Base-by-base conservation (phyloP, 2,888 invertebrate species). In the Calephelis perditalis region DNA sequence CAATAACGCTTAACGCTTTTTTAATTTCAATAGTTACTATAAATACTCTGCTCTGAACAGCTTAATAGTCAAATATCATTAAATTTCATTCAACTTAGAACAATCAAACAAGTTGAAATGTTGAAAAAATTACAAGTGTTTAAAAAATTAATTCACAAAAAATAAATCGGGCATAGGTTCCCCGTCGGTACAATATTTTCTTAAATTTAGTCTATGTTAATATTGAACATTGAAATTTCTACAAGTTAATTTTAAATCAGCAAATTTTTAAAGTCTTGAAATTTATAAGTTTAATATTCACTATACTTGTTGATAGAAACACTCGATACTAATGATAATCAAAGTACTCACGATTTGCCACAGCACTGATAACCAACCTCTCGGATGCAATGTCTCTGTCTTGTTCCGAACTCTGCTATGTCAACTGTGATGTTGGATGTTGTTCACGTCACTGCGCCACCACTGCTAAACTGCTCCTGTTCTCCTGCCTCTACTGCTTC, bases 151-250 rank as follows among this genome's bases (percentile, higher is more conserved):
- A 46, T 45, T 46, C 12, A 7, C 15, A 11, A 46, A 46, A 46
- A 11, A 7, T n/a, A n/a, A 46, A 46, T 46, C 46, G 46, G 46
- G 46, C 46, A 46, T 46, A 46, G 46, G 46, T 46, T 46, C n/a
- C 46, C 46, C 46, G 46, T 46, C n/a, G 46, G 46, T 46, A 46
- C 46, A 46, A n/a, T n/a, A 46, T 10, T 46, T 46, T 46, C 46
- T 46, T 46, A 46, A 46, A 46, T n/a, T 46, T 46, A 46, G 46
- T 12, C 46, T 46, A 46, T 46, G 46, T 46, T 46, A 46, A 46
- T 46, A 46, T 46, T 46, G 46, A n/a, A 46, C 46, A 46, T 46
- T 46, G 46, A 46, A 46, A 46, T 46, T 46, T 46, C 12, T 46
- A 46, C 46, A 46, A 46, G 46, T 46, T 46, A 46, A 46, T n/a